Evolutionary conservation across 2,888 invertebrate species (phyloP), one percentile per base, ranked within the genome.

Genomic region (Balanococcus diminutus): DNA sequence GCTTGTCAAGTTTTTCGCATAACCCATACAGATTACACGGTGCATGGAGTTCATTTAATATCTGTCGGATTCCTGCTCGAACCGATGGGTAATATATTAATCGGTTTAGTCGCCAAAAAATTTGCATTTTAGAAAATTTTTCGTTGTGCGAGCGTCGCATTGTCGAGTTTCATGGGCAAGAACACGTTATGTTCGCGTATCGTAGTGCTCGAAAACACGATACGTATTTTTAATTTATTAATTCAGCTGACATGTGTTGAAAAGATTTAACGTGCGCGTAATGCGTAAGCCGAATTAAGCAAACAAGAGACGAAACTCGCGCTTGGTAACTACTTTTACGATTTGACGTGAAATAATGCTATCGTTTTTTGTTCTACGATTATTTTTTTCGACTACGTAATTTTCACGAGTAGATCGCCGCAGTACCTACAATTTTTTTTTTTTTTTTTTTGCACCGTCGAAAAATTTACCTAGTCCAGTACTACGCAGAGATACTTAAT

Each of bases 1-100:
- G 93, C 94, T 31, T 95, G 96, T 88, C 87, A 87, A 81, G 94
- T 96, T 84, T 94, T 94, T 90, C 92, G 94, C 88, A 91, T 96
- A 87, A 90, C 91, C 8, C 94, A 95, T 89, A 91, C 91, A 0
- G 94, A 93, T 89, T 93, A 93, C 90, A 93, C 93, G 0, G 94
- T 94, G 3, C 93, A 93, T 88, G 93, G 94, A 87, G 92, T 95
- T 87, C 92, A 91, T 87, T 90, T 94, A 82, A 92, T 93, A n/a
- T 92, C 93, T 11, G 91, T 94, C 86, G 95, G 95, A n/a, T 94
- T 93, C 89, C 90, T 95, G 86, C 90, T 94, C 85, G 94, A 95
- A 89, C 93, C 94, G 2, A 91, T 92, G 87, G 89, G 91, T 91
- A 88, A 89, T n/a, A 89, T 81, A 36, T 8, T 36, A 1, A 46